Conservation (phyloP, 2,888 invertebrate species). For the Agrotis puta region DNA sequence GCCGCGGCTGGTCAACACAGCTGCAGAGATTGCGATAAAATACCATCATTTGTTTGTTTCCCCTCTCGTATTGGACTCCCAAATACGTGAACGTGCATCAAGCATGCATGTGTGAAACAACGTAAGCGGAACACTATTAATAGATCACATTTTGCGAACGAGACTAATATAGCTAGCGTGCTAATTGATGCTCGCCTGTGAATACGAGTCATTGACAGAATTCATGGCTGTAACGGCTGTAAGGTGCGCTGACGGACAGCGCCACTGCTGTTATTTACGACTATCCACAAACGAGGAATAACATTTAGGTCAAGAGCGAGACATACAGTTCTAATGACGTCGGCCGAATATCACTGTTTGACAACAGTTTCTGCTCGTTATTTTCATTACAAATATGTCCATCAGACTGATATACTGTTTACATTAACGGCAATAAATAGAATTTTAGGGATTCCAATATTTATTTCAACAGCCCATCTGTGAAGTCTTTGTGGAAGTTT, state of each 20-base stretch:
- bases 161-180: conserved; percentile 42
- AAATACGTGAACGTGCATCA: conserved; percentile 43
- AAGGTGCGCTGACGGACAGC: conserved; percentile 52
- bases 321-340: conserved; percentile 47
- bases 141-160: conserved; percentile 65
- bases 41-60: conserved; percentile 68
- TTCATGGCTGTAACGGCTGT: conserved; percentile 43
- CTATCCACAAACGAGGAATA: conserved; percentile 51
- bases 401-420: conserved; percentile 37
- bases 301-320: conserved; percentile 66
- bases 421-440: conserved; percentile 16
- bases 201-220: conserved; percentile 53
- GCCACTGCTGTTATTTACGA: conserved; percentile 63
- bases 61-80: conserved; percentile 65
- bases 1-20: conserved; percentile 59
- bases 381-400: conserved; percentile 45
- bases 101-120: conserved; percentile 47
- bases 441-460: conserved; percentile 4
- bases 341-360: conserved; percentile 43
- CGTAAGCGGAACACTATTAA: conserved; percentile 62
- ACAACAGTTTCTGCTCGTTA: conserved; percentile 48
- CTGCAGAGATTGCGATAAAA: conserved; percentile 69
- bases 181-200: conserved; percentile 63
- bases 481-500: conserved; percentile 10
- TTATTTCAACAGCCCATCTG: conserved; percentile 3